Conservation (phyloP, 2,888 invertebrate genomes). For the Drosophila maculinotata region DNA sequence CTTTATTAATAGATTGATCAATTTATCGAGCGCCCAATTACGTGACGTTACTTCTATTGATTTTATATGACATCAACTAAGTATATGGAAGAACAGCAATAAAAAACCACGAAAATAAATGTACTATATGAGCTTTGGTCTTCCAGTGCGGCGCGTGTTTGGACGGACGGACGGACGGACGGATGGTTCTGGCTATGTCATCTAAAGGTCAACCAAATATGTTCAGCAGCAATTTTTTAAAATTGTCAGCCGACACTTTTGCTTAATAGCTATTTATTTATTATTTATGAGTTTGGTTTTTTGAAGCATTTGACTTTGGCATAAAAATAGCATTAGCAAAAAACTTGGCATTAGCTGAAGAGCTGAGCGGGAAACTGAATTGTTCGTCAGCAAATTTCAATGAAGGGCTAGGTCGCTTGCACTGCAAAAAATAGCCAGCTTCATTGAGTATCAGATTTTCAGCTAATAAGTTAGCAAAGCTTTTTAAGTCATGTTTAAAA, state of each 20-base stretch:
- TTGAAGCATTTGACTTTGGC: conserved; percentile 1
- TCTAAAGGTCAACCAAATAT: conserved; percentile 70
- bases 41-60: conserved; percentile 29
- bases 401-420: conserved; percentile 19
- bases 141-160: conserved; percentile 62
- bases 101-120: conserved; percentile 7
- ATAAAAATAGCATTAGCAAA: conserved; percentile 31
- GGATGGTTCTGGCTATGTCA: conserved; percentile 59
- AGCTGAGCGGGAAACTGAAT: not conserved
- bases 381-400: not conserved
- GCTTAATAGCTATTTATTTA: conserved; percentile 30
- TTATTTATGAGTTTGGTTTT: conserved; percentile 43
- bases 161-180: conserved; percentile 1
- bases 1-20: conserved; percentile 6
- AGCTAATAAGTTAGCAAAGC: not conserved
- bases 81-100: conserved; percentile 11
- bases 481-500: not conserved
- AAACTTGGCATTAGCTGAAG: conserved; percentile 14
- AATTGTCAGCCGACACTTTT: conserved; percentile 45
- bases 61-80: conserved; percentile 40
- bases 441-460: too few relatives aligned
- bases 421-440: not conserved
- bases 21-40: conserved; percentile 4
- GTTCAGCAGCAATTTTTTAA: conserved; percentile 15
- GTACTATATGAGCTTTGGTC: conserved; percentile 57